These are phyloP conservation scores for Pangasius mekongensis DNA, from an alignment of 2,797 vertebrate genomes.

Conservation along the genomic window DNA sequence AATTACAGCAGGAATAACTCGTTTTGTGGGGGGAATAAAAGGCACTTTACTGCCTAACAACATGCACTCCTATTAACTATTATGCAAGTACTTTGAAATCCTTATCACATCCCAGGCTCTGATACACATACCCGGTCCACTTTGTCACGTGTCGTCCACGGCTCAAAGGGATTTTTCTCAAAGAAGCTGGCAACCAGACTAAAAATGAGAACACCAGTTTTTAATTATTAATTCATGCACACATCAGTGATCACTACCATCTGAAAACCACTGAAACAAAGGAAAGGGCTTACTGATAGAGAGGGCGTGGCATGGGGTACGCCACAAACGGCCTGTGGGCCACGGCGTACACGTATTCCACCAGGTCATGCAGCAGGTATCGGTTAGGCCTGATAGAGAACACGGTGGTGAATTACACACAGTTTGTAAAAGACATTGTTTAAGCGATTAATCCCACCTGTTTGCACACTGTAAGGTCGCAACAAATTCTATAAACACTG, in stretches of 20 bases:
- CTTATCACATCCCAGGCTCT: background rate
- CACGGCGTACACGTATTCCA: constrained; percentile 83
- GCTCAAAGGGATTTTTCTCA: constrained; percentile 86
- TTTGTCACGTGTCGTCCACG: constrained; percentile 90
- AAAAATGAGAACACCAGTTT: background rate
- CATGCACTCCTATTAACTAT: background rate
- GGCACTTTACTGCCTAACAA: background rate
- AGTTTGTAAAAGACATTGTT: background rate
- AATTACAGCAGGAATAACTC: background rate
- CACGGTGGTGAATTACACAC: background rate
- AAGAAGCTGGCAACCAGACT: constrained; percentile 83
- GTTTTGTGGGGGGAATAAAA: too few species aligned
- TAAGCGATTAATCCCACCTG: background rate
- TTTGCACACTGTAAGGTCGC: background rate
- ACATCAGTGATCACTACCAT: background rate
- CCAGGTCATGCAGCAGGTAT: constrained; percentile 89
- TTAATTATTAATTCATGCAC: background rate
- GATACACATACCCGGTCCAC: constrained; percentile 84
- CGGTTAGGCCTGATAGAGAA: constrained; percentile 81
- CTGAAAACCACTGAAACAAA: background rate
- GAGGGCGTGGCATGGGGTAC: constrained; percentile 83
- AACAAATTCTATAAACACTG: background rate
- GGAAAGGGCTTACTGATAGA: constrained; percentile 83
- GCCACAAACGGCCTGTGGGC: constrained; percentile 79
- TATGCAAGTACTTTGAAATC: background rate